Base-by-base conservation (phyloP, 2,888 invertebrate species). In the Drosophila neoperkinsi region DNA sequence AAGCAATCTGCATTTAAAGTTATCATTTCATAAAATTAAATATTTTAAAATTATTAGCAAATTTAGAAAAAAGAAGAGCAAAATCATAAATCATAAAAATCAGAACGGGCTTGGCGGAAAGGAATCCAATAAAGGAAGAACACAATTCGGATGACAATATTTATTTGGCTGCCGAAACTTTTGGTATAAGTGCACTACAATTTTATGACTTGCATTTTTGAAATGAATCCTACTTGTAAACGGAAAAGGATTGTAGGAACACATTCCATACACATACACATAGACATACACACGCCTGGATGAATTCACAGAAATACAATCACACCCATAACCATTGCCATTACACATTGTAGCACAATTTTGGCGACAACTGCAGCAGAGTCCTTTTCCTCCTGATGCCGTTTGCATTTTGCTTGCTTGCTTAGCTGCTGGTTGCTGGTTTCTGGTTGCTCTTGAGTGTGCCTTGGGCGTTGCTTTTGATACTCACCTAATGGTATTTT, bases 401-500 rank as follows among this genome's bases (percentile, higher is more conserved):
- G 30, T 21, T 16, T 34, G 36, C 28, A n/a, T 21, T 57, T 43
- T 18, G 52, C 51, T 59, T 60, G 38, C 28, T 51, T 41, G 50
- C 55, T 64, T 36, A 50, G 31, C 34, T 33, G 36, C 30, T 5
- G 28, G 41, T 46, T 55, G 65, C 41, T 43, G 30, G 41, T 46
- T 55, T 62, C 41, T 43, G 30, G 62, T 38, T 62, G 49, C 51
- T 53, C 52, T 33, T 62, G 34, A 74, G 16, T 21, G 53, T 58
- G 63, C 58, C 53, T 61, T 36, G 66, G 72, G 75, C 72, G 66
- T 55, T 68, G 76, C 77, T 82, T 71, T 74, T 75, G 77, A 77
- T 77, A 92, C 92, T 93, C 90, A 93, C 93, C 93, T 84, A 93
- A 92, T 79, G 93, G 93, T 84, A 93, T 93, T 92, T 93, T 93